Conservation (phyloP, 2,113 vertebrate genomes). For the Crocuta crocuta region DNA sequence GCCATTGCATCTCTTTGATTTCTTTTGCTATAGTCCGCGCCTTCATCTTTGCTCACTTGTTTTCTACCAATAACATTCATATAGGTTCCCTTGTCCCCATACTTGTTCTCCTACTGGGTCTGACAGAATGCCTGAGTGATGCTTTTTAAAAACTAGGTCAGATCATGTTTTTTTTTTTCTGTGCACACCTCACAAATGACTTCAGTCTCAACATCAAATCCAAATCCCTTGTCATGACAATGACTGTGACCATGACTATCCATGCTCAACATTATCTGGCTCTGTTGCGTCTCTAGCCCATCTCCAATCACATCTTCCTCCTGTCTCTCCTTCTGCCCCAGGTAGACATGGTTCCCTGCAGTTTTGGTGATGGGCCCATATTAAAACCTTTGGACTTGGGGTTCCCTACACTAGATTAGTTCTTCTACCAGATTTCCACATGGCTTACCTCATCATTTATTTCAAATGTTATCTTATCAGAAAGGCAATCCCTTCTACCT, state of each 20-base stretch:
- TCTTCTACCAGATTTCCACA: neutral
- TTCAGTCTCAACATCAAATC: neutral
- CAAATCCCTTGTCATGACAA: neutral
- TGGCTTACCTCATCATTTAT: neutral
- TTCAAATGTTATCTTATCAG: neutral
- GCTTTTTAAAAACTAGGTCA: neutral
- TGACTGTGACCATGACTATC: neutral
- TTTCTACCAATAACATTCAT: neutral
- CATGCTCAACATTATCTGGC: neutral
- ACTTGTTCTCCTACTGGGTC: neutral
- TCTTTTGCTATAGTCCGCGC: neutral
- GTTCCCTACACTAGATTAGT: neutral
- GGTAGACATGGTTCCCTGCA: neutral
- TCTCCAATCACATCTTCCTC: neutral
- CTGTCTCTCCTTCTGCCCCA: neutral
- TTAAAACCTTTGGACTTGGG: neutral
- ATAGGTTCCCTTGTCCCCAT: neutral
- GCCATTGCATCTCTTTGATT: neutral
- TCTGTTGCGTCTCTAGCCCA: neutral
- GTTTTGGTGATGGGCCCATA: neutral
- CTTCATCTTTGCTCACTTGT: neutral
- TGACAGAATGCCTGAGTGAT: neutral
- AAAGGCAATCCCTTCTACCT: neutral
- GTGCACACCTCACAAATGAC: neutral
- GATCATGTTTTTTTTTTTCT: slow-evolving; percentile 25